Base-by-base conservation (phyloP, 2,797 vertebrate species). In the Notolepis coatsorum region DNA sequence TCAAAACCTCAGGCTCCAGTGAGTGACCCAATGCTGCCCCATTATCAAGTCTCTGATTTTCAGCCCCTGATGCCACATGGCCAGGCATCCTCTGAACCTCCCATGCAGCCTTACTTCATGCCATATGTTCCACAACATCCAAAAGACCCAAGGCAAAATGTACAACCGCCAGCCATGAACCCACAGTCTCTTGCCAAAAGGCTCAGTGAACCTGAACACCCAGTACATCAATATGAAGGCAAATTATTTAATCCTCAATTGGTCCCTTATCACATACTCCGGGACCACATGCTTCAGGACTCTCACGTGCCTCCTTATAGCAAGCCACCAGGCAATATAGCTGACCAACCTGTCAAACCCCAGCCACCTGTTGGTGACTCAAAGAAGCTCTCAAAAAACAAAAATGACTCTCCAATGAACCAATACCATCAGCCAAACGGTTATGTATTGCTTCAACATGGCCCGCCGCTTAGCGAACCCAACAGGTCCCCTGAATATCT, bases 381-480 rank as follows among this genome's bases (percentile, higher is more conserved):
- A 27, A 62, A 61, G 7, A 70, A 71, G 30, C 41, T 10, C 0
- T 37, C 13, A 6, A 48, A 61, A 51, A n/a, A n/a, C n/a, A n/a
- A n/a, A n/a, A 4, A 27, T 37, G 28, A 75, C 18, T 50, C 28
- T 5, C 12, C 18, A n/a, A 13, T 28, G 6, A 4, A 21, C 0
- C 7, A 48, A 7, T 6, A n/a, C 20, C 42, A 56, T 64, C 58
- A 60, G 7, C 24, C 51, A 20, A 68, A 47, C 13, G 23, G 18
- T 25, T 75, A 67, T 71, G 24, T 79, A 13, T 59, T 87, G 8
- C 74, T 86, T 4, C 73, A 77, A n/a, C 59, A 60, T 17, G 77
- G 79, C 3, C 81, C 84, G 47, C 81, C 84, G 18, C 64, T 65
- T 30, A 67, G 46, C 12, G 47, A 71, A n/a, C 18, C 21, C 0